Percentiles rank a stretch among this genome's conserved stretches.
Evolutionary conservation across 2,888 invertebrate genomes (phyloP).

Genomic region (Callinectes sapidus): DNA sequence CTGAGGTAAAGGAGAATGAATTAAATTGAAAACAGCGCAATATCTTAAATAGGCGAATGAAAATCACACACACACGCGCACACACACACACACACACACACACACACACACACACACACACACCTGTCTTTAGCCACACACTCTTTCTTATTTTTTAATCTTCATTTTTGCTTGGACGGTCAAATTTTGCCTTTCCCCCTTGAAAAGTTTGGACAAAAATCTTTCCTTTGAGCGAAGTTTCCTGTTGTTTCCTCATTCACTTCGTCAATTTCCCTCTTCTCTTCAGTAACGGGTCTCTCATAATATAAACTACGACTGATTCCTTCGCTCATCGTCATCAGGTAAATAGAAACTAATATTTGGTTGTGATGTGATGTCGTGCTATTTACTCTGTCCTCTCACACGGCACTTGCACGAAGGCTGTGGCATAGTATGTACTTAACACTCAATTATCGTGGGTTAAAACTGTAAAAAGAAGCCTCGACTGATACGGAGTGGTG

Average conservation of each 20-base stretch:
- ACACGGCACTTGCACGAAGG: no score
- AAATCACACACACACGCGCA: not conserved
- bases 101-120: slow-evolving; percentile 1
- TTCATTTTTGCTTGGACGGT: not conserved
- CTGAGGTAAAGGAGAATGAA: not conserved
- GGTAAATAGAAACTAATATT: not conserved
- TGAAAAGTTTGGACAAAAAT: not conserved
- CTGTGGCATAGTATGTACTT: no score
- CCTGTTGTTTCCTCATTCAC: not conserved
- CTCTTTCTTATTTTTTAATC: not conserved
- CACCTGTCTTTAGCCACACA: not conserved
- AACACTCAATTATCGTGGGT: not conserved
- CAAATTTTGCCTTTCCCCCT: not conserved
- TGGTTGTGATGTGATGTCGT: not conserved
- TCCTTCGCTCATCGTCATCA: not conserved
- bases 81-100: slow-evolving; percentile 1
- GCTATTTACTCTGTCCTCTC: no score
- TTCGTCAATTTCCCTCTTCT: not conserved
- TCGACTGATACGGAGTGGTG: no score
- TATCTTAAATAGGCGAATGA: not conserved
- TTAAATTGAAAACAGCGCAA: not conserved
- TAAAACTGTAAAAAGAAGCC: no score
- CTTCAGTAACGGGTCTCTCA: not conserved
- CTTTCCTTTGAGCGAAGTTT: not conserved
- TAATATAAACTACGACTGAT: not conserved